phyloP scores from a whole-genome alignment of 2,888 invertebrate genomes.

The Sinelater perroti region DNA sequence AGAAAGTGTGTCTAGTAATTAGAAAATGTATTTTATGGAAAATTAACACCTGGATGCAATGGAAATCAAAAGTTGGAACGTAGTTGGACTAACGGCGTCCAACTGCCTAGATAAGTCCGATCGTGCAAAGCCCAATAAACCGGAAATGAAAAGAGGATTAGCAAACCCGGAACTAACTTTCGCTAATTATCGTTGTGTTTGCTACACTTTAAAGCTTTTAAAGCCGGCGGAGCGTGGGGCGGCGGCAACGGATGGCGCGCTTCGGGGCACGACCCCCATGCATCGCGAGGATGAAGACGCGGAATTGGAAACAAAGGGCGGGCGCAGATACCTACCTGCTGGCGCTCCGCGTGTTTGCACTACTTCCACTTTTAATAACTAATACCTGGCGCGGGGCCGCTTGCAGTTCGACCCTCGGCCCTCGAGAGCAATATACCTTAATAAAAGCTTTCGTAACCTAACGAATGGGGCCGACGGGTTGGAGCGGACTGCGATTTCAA shows the following conservation, averaged over 20 bases:
- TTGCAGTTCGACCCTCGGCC: constrained; percentile 29
- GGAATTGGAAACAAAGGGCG: constrained; percentile 17
- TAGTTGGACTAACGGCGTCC: constrained; percentile 19
- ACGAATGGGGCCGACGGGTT: constrained; percentile 33
- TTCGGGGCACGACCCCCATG: not conserved
- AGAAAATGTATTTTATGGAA: too few species aligned
- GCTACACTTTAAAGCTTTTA: constrained; percentile 30
- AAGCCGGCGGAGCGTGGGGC: constrained; percentile 17
- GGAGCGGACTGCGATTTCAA: constrained; percentile 48
- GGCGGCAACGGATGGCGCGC: too few species aligned
- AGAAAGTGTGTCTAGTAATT: too few species aligned
- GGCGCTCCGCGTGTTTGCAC: constrained; percentile 9
- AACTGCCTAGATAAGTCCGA: constrained; percentile 16
- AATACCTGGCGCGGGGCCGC: constrained; percentile 17
- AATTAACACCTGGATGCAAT: too few species aligned
- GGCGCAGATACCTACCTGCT: not conserved
- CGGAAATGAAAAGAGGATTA: constrained; percentile 31
- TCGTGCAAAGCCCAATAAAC: constrained; percentile 28
- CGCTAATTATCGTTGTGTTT: constrained; percentile 30
- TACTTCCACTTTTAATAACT: constrained; percentile 32
- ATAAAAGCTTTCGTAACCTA: constrained; percentile 36
- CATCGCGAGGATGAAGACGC: constrained; percentile 4
- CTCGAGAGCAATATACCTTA: constrained; percentile 34
- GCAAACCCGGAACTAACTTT: constrained; percentile 32
- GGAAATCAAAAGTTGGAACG: too few species aligned